Evolutionary conservation across 1,140 invertebrate species (phyloP).

Genomic region (Aphis craccivora): DNA sequence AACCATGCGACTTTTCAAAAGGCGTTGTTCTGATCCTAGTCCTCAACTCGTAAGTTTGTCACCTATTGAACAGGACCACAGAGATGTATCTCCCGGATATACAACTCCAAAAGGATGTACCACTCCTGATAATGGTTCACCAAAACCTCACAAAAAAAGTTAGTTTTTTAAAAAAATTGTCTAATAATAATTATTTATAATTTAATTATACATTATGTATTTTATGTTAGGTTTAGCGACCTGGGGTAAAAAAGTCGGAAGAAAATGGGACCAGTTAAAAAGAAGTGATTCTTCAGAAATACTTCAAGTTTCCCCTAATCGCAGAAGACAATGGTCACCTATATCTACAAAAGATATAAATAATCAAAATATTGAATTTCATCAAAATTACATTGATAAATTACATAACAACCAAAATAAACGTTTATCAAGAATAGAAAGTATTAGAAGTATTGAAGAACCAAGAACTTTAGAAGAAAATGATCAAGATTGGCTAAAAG

Average conservation of each 20-base stretch:
- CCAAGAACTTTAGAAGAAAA: conserved; percentile 54
- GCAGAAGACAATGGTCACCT: conserved; percentile 66
- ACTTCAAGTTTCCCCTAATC: conserved; percentile 65
- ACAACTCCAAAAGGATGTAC: conserved; percentile 60
- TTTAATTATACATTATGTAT: neutral
- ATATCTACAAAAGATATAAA: conserved; percentile 62
- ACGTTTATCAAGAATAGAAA: conserved; percentile 69
- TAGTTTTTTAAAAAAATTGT: neutral
- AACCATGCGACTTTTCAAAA: conserved; percentile 67
- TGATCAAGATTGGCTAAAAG: conserved; percentile 62
- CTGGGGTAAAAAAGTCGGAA: conserved; percentile 73
- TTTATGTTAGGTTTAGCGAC: conserved; percentile 68
- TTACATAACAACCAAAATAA: conserved; percentile 62
- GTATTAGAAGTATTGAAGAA: conserved; percentile 64
- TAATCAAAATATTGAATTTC: conserved; percentile 43
- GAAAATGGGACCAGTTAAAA: conserved; percentile 71
- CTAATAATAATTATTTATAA: neutral
- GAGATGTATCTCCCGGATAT: conserved; percentile 59
- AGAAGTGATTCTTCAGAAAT: conserved; percentile 70
- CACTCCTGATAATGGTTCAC: conserved; percentile 62
- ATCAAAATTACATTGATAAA: conserved; percentile 43
- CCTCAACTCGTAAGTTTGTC: conserved; percentile 68
- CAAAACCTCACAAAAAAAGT: conserved; percentile 62
- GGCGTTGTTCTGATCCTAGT: conserved; percentile 66
- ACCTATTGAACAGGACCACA: conserved; percentile 65